Evolutionary conservation across 2,113 vertebrate genomes (phyloP).

Genomic region (Atherinomorus stipes): DNA sequence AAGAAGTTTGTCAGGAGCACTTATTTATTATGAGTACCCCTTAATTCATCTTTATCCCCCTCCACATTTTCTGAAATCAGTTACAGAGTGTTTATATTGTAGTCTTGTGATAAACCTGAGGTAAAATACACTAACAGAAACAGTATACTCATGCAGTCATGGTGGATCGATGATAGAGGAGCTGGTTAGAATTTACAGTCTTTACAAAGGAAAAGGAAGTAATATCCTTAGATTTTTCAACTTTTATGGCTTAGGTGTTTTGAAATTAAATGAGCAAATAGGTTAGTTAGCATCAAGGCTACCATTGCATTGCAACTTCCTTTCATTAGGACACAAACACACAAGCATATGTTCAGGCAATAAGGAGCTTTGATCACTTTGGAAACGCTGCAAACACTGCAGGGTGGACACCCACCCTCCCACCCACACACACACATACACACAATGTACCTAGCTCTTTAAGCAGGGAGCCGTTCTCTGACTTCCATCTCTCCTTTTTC

Average conservation of each 20-base stretch:
- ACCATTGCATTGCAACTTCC: conserved; percentile 6
- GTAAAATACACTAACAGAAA: no score
- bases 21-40: no score
- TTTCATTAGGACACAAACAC: conserved; percentile 18
- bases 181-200: no score
- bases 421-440: conserved; percentile 14
- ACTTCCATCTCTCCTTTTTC: conserved; percentile 93
- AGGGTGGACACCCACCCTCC: conserved; percentile 22
- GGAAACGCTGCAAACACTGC: conserved; percentile 41
- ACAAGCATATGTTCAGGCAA: conserved; percentile 18
- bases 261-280: conserved; percentile 1
- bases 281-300: neutral
- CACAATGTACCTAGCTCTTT: conserved; percentile 89
- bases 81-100: no score
- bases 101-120: no score
- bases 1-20: no score
- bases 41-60: no score
- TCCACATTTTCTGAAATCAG: no score
- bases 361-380: conserved; percentile 23
- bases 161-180: no score
- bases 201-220: no score
- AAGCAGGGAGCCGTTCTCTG: conserved; percentile 90
- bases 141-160: no score
- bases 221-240: no score
- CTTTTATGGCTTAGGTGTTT: neutral